A percentile compares a stretch with the other conserved stretches of the same genome.
These are phyloP conservation scores for Gryllus bimaculatus DNA, from an alignment of 1,140 invertebrate genomes.

Conservation along the genomic window DNA sequence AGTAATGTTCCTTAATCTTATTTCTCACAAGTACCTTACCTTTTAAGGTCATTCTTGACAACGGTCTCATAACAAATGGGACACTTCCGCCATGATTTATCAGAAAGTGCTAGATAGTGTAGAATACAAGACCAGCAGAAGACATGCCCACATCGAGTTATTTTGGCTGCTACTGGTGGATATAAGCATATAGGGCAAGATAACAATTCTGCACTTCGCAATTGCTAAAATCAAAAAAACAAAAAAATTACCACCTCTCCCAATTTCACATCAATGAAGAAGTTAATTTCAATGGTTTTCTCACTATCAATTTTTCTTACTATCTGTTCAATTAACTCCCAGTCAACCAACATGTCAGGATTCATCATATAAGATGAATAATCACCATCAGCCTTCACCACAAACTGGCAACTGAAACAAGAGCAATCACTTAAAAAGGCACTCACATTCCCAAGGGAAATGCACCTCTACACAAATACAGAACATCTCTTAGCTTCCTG, in stretches of 20 bases:
- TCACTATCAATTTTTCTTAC: conserved; percentile 49
- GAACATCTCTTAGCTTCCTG: not conserved
- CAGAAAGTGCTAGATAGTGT: conserved; percentile 78
- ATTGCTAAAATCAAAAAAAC: conserved; percentile 32
- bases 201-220: conserved; percentile 54
- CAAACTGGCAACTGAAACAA: conserved; percentile 82
- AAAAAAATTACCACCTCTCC: not conserved
- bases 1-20: no score
- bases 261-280: not conserved
- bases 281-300: not conserved
- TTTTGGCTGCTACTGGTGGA: conserved; percentile 73
- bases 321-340: conserved; percentile 86
- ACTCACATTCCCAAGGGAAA: not conserved
- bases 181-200: conserved; percentile 88
- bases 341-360: conserved; percentile 84
- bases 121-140: conserved; percentile 94
- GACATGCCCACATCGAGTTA: conserved; percentile 89
- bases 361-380: conserved; percentile 65
- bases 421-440: conserved; percentile 13
- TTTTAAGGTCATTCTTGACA: conserved; percentile 69
- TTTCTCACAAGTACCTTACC: conserved; percentile 37
- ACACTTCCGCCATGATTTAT: conserved; percentile 68
- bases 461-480: not conserved
- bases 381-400: conserved; percentile 70
- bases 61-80: conserved; percentile 80